phyloP scores from a whole-genome alignment of 2,797 vertebrate species.

The Danio jaintianensis region DNA sequence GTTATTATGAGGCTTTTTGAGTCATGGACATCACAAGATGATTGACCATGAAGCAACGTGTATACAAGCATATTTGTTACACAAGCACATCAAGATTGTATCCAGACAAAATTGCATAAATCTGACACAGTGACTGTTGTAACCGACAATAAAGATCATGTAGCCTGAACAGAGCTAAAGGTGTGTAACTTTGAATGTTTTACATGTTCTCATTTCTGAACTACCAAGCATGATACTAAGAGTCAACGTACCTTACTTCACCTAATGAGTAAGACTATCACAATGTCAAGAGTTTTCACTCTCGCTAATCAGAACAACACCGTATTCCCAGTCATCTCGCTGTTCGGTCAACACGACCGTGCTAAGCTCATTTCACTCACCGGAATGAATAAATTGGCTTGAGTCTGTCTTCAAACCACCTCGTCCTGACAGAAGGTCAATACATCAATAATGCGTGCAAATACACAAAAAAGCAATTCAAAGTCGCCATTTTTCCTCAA shows the following conservation, averaged over 20 bases:
- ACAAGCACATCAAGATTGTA: too few relatives aligned
- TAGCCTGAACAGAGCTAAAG: too few relatives aligned
- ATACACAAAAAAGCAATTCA: slow-evolving; percentile 47
- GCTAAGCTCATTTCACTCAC: slow-evolving; percentile 48
- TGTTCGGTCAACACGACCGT: slow-evolving; percentile 12
- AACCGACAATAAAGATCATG: too few relatives aligned
- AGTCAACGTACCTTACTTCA: slow-evolving; percentile 38
- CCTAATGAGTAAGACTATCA: slow-evolving; percentile 48
- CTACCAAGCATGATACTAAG: slow-evolving; percentile 33
- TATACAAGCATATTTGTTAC: too few relatives aligned
- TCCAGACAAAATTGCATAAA: too few relatives aligned
- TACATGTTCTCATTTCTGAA: slow-evolving; percentile 3
- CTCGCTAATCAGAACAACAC: slow-evolving; percentile 49
- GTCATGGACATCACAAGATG: too few relatives aligned
- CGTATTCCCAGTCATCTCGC: slow-evolving; percentile 37
- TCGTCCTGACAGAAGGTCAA: slow-evolving; percentile 44
- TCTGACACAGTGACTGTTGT: too few relatives aligned
- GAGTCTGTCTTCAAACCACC: slow-evolving; percentile 42
- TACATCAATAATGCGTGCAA: slow-evolving; percentile 55
- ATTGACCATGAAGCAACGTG: too few relatives aligned
- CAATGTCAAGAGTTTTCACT: slow-evolving; percentile 39
- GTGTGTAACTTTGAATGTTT: neutral
- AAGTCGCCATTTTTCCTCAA: slow-evolving; percentile 38
- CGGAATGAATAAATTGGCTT: slow-evolving; percentile 44
- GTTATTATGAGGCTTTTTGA: too few relatives aligned